Evolutionary conservation across 1,140 invertebrate species (phyloP).

Genomic region (Zophobas morio): DNA sequence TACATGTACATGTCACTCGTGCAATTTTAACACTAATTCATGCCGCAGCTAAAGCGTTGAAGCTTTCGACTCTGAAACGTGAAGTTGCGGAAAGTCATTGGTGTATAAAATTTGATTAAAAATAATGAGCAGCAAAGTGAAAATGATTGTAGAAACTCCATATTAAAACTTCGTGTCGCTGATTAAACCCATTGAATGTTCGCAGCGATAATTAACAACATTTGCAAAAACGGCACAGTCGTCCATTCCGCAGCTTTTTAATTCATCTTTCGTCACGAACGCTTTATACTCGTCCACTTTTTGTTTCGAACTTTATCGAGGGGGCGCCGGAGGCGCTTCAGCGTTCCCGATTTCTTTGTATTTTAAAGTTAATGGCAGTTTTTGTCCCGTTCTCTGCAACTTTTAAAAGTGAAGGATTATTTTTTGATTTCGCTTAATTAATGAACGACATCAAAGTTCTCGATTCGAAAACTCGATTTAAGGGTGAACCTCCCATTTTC

Average conservation of each 20-base stretch:
- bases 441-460: conserved; percentile 35
- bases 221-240: conserved; percentile 55
- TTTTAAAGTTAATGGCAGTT: conserved; percentile 56
- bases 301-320: conserved; percentile 49
- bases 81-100: conserved; percentile 4
- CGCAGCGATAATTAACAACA: conserved; percentile 55
- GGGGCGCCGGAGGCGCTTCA: conserved; percentile 44
- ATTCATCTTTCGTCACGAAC: conserved; percentile 57
- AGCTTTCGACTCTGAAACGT: background rate
- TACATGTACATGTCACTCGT: background rate
- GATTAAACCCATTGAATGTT: conserved; percentile 53
- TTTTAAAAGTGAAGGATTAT: conserved; percentile 56
- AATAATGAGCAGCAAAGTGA: conserved; percentile 42
- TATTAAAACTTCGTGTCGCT: conserved; percentile 49
- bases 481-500: conserved; percentile 20
- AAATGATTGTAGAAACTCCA: conserved; percentile 41
- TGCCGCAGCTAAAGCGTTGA: too few species aligned
- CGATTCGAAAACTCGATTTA: conserved; percentile 6
- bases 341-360: conserved; percentile 53
- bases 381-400: conserved; percentile 44
- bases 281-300: conserved; percentile 55
- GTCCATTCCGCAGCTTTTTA: conserved; percentile 57
- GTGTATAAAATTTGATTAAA: conserved; percentile 40
- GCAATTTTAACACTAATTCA: conserved; percentile 2
- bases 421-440: conserved; percentile 50